Conservation (phyloP, 2,113 vertebrate species). For the Delphinus delphis region DNA sequence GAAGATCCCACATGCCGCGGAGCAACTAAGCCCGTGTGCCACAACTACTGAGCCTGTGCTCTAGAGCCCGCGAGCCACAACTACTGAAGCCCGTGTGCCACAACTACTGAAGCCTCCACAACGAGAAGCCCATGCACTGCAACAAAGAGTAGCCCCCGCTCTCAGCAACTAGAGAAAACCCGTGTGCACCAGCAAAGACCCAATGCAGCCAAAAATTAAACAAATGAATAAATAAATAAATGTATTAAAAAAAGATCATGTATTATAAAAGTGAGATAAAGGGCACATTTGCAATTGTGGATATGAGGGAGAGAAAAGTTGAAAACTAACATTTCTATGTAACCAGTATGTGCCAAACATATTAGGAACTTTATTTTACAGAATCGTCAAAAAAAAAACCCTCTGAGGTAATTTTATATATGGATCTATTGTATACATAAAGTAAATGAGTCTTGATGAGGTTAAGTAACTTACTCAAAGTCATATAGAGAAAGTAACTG, state of each 20-base stretch:
- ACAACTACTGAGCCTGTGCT: too few relatives aligned
- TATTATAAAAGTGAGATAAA: neutral
- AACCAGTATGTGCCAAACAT: neutral
- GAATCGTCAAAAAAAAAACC: neutral
- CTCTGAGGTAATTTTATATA: neutral
- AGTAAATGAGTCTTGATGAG: constrained; percentile 32
- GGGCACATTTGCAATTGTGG: neutral
- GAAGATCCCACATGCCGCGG: too few relatives aligned
- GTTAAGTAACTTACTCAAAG: constrained; percentile 54
- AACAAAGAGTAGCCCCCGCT: too few relatives aligned
- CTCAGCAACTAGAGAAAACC: too few relatives aligned
- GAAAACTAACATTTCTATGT: constrained; percentile 20
- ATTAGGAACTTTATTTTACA: constrained; percentile 20
- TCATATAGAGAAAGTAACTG: constrained; percentile 46
- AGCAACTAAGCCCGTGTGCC: too few relatives aligned
- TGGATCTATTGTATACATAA: neutral
- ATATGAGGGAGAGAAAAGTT: neutral
- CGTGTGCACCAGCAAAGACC: too few relatives aligned
- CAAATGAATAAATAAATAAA: too few relatives aligned
- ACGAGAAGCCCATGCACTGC: too few relatives aligned
- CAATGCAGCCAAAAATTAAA: too few relatives aligned
- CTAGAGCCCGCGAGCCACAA: too few relatives aligned
- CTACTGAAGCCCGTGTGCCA: too few relatives aligned
- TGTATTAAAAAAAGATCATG: neutral
- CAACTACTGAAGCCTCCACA: too few relatives aligned